Evolutionary conservation across 92 coral and sea anemone genomes (phyloP).

Genomic region (Siderastrea siderea): DNA sequence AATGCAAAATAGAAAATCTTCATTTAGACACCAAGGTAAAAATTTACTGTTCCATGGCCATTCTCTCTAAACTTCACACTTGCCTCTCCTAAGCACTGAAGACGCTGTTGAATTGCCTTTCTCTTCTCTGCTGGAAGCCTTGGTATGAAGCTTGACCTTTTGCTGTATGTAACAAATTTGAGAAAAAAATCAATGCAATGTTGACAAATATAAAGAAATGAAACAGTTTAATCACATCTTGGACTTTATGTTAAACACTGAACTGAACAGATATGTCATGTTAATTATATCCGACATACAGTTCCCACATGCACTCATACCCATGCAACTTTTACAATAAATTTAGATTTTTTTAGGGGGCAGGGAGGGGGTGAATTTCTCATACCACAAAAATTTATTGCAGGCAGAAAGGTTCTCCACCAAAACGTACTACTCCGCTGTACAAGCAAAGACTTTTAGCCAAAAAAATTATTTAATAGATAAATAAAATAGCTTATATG

Average conservation of each 20-base stretch:
- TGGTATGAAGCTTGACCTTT: slow-evolving; percentile 97
- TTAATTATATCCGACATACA: not conserved
- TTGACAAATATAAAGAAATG: not conserved
- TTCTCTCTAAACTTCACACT: not conserved
- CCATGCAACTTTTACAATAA: not conserved
- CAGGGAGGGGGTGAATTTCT: no score
- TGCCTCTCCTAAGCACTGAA: slow-evolving; percentile 94
- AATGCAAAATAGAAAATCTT: no score
- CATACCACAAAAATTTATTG: no score
- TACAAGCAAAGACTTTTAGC: no score
- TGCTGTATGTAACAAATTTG: slow-evolving; percentile 46
- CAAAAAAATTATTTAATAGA: no score
- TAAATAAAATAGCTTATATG: no score
- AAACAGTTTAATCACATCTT: not conserved
- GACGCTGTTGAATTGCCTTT: slow-evolving; percentile 92
- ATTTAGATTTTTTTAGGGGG: not conserved
- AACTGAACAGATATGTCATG: no score
- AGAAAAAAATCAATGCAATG: not conserved
- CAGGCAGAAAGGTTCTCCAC: no score
- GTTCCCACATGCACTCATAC: not conserved
- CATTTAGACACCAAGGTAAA: no score
- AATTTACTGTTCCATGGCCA: not conserved
- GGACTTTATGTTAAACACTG: no score
- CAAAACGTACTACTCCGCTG: no score
- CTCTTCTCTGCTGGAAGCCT: slow-evolving; percentile 96